phyloP scores from a whole-genome alignment of 2,113 vertebrate species.

The Solea senegalensis region DNA sequence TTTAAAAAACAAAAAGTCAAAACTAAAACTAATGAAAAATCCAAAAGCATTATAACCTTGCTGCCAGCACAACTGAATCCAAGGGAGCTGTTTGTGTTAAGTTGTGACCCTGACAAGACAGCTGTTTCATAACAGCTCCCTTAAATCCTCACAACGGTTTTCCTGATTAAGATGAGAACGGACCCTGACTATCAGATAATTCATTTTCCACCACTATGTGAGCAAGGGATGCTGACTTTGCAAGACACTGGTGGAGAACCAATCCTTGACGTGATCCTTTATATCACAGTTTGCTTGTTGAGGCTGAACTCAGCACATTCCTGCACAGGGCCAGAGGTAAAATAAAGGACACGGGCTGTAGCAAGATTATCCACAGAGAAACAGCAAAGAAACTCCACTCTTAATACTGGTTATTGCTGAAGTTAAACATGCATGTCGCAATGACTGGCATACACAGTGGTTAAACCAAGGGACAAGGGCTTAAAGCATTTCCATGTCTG shows the following conservation, averaged over 20 bases:
- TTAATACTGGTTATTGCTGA: slow-evolving; percentile 9
- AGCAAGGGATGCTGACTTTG: slow-evolving; percentile 25
- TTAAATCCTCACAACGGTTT: too few relatives aligned
- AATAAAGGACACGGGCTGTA: slow-evolving; percentile 9
- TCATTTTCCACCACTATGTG: too few relatives aligned
- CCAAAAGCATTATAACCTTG: too few relatives aligned
- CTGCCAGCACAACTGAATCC: too few relatives aligned
- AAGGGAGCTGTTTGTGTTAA: too few relatives aligned
- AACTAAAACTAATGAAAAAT: too few relatives aligned
- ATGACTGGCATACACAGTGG: slow-evolving; percentile 4
- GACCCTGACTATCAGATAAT: too few relatives aligned
- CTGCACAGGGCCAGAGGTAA: slow-evolving; percentile 33
- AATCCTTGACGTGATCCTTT: slow-evolving; percentile 7
- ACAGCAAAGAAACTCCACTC: slow-evolving; percentile 3
- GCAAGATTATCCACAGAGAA: slow-evolving; percentile 1
- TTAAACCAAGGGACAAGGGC: neutral
- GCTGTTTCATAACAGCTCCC: too few relatives aligned
- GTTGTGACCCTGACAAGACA: too few relatives aligned
- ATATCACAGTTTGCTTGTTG: slow-evolving; percentile 5
- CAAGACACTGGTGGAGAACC: neutral
- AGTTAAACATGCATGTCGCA: neutral
- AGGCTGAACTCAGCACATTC: slow-evolving; percentile 49
- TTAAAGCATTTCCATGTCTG: slow-evolving; percentile 45
- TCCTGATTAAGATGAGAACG: too few relatives aligned
- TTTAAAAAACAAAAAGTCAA: too few relatives aligned